Evolutionary conservation across 30 jellyfish, hydroid and myxozoan genomes (phyloP).

Genomic region (Sanderia malayensis): DNA sequence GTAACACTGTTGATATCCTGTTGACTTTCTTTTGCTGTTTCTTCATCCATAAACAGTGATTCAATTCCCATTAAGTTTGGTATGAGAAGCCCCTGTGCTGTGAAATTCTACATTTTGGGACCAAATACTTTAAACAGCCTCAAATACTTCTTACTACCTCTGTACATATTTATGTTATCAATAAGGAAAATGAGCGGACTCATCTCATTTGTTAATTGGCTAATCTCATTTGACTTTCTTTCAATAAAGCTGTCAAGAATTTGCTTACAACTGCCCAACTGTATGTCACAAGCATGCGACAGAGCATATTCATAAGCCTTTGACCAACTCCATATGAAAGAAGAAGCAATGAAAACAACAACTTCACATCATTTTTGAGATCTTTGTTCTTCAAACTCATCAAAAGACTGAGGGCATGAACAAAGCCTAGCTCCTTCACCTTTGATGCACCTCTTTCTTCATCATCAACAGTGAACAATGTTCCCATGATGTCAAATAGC

Average conservation of each 20-base stretch:
- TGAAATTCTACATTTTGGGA: constrained; percentile 10
- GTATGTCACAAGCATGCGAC: constrained; percentile 10
- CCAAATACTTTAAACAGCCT: constrained; percentile 10
- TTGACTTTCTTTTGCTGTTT: constrained; percentile 37
- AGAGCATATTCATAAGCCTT: constrained; percentile 18
- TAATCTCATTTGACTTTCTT: constrained; percentile 11
- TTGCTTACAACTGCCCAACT: constrained; percentile 16
- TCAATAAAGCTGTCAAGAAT: constrained; percentile 9
- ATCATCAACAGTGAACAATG: constrained; percentile 9
- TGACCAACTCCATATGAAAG: constrained; percentile 10
- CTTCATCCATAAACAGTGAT: constrained; percentile 18
- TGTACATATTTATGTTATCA: constrained; percentile 9
- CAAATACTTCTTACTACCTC: constrained; percentile 13
- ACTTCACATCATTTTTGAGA: constrained; percentile 12
- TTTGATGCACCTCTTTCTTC: constrained; percentile 11
- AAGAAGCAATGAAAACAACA: constrained; percentile 15
- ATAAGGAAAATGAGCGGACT: constrained; percentile 6
- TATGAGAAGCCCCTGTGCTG: constrained; percentile 11
- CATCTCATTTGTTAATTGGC: constrained; percentile 8
- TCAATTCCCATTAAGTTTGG: constrained; percentile 4
- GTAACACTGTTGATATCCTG: constrained; percentile 27
- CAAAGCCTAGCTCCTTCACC: constrained; percentile 7
- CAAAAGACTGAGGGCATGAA: constrained; percentile 13
- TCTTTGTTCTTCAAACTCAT: not conserved
- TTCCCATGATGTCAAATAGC: constrained; percentile 12